Base-by-base conservation (phyloP, 2,888 invertebrate species). In the Trichopoda pennipes region DNA sequence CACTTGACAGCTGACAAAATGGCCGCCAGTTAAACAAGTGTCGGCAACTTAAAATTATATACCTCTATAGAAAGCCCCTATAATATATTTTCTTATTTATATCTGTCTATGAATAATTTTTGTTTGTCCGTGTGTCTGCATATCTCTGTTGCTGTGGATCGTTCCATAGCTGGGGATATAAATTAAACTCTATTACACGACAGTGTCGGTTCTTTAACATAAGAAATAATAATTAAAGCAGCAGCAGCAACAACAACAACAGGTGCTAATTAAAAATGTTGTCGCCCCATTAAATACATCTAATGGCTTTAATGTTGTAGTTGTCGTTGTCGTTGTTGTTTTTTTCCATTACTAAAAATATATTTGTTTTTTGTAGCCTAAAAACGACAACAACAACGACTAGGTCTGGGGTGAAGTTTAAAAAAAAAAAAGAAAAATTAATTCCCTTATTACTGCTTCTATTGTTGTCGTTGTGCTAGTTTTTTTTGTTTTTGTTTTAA, bases 201-300 rank as follows among this genome's bases (percentile, higher is more conserved):
- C 28, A 28, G 28, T 28, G 1, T 28, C 28, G 8, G 28, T 28
- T 2, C 28, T 66, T 19, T 35, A 64, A 56, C 42, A 56, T 56
- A 19, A 35, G 38, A 44, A 61, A 10, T 32, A 75, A 68, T 75
- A 75, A 75, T 75, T 68, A 75, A 75, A 75, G 23, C 49, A 70
- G 63, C 80, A 86, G 82, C 80, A 74, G 32, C 60, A 72, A 66
- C 79, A 86, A 83, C 80, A 82, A 84, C 81, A 86, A 86, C 87
- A 88, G 88, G 89, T 89, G 88, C 88, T 89, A 89, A 89, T 89
- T 89, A 89, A 89, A 89, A 89, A 88, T 88, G 88, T 88, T 89
- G 89, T 89, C 86, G 89, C 88, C 89, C 86, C 89, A 88, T 89
- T 89, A 88, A 88, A 86, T 82, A 61, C 79, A 72, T 61, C 79